These are phyloP conservation scores for Microplitis deprimator DNA, from an alignment of 2,888 invertebrate genomes.

Conservation along the genomic window DNA sequence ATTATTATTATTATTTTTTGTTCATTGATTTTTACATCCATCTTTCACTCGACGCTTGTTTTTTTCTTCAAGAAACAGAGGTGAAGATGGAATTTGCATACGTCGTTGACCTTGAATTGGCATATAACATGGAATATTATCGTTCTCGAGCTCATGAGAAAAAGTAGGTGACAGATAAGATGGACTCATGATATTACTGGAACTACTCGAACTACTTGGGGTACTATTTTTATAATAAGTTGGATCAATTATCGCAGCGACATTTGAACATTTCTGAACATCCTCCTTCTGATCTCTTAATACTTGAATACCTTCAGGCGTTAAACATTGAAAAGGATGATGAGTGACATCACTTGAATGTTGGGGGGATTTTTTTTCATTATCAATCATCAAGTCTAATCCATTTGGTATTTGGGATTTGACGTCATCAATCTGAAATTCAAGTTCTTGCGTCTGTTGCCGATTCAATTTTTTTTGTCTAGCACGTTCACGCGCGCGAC, in stretches of 20 bases:
- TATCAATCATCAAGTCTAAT: conserved; percentile 60
- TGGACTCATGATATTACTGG: conserved; percentile 66
- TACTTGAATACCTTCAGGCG: conserved; percentile 70
- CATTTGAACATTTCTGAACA: conserved; percentile 71
- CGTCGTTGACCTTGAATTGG: conserved; percentile 84
- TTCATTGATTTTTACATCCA: conserved; percentile 77
- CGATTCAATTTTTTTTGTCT: conserved; percentile 67
- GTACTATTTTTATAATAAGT: conserved; percentile 72
- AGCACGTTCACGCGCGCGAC: conserved; percentile 80
- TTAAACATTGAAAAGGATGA: conserved; percentile 57
- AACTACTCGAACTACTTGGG: conserved; percentile 60
- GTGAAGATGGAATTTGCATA: conserved; percentile 68
- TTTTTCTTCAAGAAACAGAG: conserved; percentile 77
- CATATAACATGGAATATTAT: conserved; percentile 81
- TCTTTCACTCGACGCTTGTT: conserved; percentile 76
- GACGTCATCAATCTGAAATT: not conserved
- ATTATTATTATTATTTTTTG: too few species aligned
- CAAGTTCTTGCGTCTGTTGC: conserved; percentile 74
- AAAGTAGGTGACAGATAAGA: conserved; percentile 66
- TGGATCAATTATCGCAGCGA: conserved; percentile 80
- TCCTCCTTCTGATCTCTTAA: conserved; percentile 61
- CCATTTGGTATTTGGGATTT: conserved; percentile 58
- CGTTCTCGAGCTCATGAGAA: conserved; percentile 65
- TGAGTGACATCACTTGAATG: conserved; percentile 30
- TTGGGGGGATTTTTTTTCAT: conserved; percentile 48